Conservation (phyloP, 2,113 vertebrate genomes). For the Halichoerus grypus region DNA sequence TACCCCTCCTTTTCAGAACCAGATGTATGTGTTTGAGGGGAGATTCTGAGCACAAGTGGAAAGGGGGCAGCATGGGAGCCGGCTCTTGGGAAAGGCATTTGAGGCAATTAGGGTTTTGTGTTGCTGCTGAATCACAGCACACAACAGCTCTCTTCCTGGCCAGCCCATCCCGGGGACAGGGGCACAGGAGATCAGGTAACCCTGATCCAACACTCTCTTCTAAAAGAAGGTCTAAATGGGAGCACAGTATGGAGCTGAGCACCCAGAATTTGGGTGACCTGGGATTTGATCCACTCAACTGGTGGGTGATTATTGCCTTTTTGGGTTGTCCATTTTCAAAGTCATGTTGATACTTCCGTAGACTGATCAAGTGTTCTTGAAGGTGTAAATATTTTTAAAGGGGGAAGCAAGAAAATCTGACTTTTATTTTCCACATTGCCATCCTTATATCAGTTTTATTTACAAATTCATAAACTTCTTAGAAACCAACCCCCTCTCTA, state of each 20-base stretch:
- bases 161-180: not conserved
- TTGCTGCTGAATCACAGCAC: not conserved
- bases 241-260: not conserved
- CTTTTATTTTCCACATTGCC: not conserved
- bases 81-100: not conserved
- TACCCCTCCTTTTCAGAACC: not conserved
- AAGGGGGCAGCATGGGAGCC: not conserved
- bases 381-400: not conserved
- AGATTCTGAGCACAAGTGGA: not conserved
- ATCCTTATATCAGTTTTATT: not conserved
- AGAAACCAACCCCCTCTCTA: not conserved
- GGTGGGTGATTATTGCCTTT: not conserved
- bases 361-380: not conserved
- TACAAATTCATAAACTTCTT: constrained; percentile 24
- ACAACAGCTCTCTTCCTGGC: not conserved
- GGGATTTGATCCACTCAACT: not conserved
- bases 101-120: no score
- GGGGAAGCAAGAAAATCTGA: not conserved
- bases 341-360: not conserved
- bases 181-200: not conserved
- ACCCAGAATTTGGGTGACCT: not conserved
- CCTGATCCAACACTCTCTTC: not conserved
- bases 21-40: not conserved
- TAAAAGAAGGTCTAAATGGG: not conserved
- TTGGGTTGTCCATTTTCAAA: not conserved